phyloP scores from a whole-genome alignment of 2,797 vertebrate species.

The Microhierax caerulescens region DNA sequence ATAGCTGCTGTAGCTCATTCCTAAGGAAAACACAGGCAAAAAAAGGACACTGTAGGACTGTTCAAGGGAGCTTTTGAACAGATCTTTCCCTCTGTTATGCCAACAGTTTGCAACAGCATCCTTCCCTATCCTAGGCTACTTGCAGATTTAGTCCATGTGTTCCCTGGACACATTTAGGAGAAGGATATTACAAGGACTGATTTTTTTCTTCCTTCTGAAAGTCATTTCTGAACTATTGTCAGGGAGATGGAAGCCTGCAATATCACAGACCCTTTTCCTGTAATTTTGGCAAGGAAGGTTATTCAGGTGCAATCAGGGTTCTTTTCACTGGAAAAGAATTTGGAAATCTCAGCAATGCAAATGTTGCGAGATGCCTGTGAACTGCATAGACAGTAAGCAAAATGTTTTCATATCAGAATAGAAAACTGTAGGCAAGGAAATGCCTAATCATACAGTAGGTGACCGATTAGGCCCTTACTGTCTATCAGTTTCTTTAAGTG shows the following conservation, averaged over 20 bases:
- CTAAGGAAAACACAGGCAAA: neutral
- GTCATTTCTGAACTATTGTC: neutral
- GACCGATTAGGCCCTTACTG: neutral
- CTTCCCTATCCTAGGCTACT: neutral
- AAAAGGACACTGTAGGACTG: neutral
- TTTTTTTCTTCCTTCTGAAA: neutral
- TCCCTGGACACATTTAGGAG: neutral
- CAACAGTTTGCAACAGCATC: neutral
- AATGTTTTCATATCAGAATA: neutral
- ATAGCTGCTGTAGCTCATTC: neutral
- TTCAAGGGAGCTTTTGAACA: neutral
- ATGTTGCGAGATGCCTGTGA: neutral
- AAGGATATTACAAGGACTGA: neutral
- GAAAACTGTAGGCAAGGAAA: neutral
- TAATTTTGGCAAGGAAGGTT: neutral
- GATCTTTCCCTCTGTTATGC: neutral
- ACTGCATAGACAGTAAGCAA: neutral
- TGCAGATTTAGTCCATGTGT: neutral
- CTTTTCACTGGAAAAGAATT: neutral
- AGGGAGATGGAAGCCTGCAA: neutral
- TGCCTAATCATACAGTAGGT: fast-evolving
- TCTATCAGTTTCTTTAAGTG: neutral
- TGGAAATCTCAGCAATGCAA: neutral
- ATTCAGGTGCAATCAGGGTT: neutral
- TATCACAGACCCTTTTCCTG: neutral